Conservation (phyloP, 2,888 invertebrate species). For the Thereva unica region DNA sequence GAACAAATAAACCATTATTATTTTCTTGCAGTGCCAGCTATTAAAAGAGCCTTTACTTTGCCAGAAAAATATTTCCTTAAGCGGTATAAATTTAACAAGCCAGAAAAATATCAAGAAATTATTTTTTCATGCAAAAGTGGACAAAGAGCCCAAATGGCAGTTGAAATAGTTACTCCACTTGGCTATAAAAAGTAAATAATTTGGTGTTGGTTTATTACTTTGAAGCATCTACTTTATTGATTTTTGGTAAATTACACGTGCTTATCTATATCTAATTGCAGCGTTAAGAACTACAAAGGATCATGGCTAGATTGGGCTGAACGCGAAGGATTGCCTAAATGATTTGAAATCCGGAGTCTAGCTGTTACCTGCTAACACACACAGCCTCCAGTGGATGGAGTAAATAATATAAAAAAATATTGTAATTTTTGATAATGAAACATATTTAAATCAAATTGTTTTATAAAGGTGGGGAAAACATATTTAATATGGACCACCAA, state of each 20-base stretch:
- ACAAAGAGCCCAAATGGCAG: constrained; percentile 66
- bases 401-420: too few relatives aligned
- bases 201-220: constrained; percentile 9
- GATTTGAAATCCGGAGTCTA: neutral
- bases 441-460: too few relatives aligned
- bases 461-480: too few relatives aligned
- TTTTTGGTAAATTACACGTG: neutral
- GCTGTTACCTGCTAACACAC: too few relatives aligned
- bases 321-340: constrained; percentile 49
- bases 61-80: constrained; percentile 28
- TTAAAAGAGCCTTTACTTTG: constrained; percentile 34
- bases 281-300: constrained; percentile 53
- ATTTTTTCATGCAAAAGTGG: constrained; percentile 73
- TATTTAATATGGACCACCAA: too few relatives aligned
- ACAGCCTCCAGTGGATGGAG: too few relatives aligned
- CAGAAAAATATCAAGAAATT: constrained; percentile 61
- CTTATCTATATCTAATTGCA: constrained; percentile 6
- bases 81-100: constrained; percentile 58
- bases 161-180: constrained; percentile 58
- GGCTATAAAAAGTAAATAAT: constrained; percentile 47
- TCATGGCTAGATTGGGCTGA: constrained; percentile 56
- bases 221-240: neutral
- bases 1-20: constrained; percentile 48
- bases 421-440: too few relatives aligned
- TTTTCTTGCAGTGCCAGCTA: constrained; percentile 30